phyloP scores from a whole-genome alignment of 2,888 invertebrate genomes.

The Cantharis flavilabris region DNA sequence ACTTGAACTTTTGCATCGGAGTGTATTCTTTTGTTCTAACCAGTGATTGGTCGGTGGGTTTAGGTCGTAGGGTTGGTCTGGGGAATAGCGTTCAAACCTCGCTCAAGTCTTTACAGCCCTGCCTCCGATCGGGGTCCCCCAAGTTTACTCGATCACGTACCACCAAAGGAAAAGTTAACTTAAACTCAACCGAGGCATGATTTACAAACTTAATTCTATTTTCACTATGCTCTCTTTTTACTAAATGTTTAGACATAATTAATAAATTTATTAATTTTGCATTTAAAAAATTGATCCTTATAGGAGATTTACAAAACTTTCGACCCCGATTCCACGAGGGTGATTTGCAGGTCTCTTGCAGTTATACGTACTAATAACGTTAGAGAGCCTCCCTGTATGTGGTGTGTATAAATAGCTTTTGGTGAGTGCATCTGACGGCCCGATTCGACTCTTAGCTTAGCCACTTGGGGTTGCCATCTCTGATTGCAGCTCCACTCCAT shows the following conservation, averaged over 20 bases:
- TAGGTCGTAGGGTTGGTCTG: constrained; percentile 50
- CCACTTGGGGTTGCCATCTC: constrained; percentile 30
- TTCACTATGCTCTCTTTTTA: constrained; percentile 30
- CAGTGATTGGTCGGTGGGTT: constrained; percentile 56
- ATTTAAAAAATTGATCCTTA: neutral
- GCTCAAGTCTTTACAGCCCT: constrained; percentile 24
- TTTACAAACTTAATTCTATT: constrained; percentile 33
- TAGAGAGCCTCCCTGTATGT: constrained; percentile 22
- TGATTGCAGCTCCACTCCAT: constrained; percentile 28
- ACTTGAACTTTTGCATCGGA: constrained; percentile 33
- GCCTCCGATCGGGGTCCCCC: constrained; percentile 29
- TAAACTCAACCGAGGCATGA: constrained; percentile 29
- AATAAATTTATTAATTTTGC: constrained; percentile 24
- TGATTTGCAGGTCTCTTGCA: constrained; percentile 11
- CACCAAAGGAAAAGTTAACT: constrained; percentile 34
- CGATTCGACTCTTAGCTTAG: constrained; percentile 27
- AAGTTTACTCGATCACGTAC: constrained; percentile 39
- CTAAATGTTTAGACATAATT: constrained; percentile 24
- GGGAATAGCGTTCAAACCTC: constrained; percentile 20
- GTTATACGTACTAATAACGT: constrained; percentile 22
- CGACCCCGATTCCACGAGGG: neutral
- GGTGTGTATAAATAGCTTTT: constrained; percentile 30
- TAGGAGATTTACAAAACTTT: neutral
- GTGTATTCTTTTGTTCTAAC: constrained; percentile 56
- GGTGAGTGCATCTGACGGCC: constrained; percentile 29